phyloP scores from a whole-genome alignment of 2,113 vertebrate genomes.

The Cinclus cinclus region DNA sequence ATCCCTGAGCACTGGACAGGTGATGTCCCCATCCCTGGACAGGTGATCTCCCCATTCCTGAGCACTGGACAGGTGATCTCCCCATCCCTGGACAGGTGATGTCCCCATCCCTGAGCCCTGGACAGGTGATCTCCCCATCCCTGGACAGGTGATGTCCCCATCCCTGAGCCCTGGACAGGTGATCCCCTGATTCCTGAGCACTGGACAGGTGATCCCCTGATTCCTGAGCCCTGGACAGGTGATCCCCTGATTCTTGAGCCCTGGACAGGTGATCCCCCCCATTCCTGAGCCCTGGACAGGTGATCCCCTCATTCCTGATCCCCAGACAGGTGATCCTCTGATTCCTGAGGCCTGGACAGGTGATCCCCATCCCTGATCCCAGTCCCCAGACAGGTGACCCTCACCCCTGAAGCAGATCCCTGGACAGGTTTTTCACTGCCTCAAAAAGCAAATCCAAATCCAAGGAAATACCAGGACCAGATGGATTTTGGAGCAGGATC shows the following conservation, averaged over 20 bases:
- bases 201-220: background rate
- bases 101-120: no score
- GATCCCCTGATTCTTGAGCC: background rate
- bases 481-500: background rate
- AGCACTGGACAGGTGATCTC: no score
- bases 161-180: no score
- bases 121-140: no score
- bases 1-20: no score
- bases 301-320: background rate
- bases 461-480: accelerated
- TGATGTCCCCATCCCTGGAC: no score
- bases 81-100: no score
- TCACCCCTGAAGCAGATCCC: background rate
- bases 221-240: background rate
- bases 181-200: background rate
- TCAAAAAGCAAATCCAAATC: accelerated
- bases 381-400: background rate
- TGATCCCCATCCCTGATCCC: background rate
- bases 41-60: no score
- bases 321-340: no score
- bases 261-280: no score
- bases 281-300: background rate
- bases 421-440: background rate
- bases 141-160: no score
- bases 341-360: background rate